Evolutionary conservation across 2,888 invertebrate genomes (phyloP).

Genomic region (Dione juno): DNA sequence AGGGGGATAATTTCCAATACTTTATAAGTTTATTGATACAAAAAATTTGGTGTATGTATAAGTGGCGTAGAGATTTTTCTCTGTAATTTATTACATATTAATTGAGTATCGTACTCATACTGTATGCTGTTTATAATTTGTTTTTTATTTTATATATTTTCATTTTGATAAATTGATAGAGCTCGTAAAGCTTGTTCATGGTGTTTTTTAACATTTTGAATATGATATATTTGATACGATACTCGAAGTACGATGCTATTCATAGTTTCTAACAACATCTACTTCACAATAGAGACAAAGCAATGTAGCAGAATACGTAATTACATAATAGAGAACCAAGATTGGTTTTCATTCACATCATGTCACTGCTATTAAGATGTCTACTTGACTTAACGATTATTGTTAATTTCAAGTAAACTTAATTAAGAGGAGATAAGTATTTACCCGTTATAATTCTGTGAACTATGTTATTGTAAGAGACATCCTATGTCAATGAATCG

Average conservation of each 20-base stretch:
- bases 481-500: no score
- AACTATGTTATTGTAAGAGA: no score
- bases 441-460: background rate
- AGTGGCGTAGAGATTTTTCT: no score
- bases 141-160: no score
- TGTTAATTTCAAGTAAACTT: conserved; percentile 2
- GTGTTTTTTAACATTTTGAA: no score
- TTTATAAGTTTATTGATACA: no score
- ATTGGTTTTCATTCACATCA: conserved; percentile 5
- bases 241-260: background rate
- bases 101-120: no score
- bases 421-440: background rate
- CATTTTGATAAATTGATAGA: no score
- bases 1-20: background rate
- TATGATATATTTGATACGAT: background rate
- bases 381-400: conserved; percentile 11
- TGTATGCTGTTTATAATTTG: no score
- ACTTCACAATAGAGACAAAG: background rate
- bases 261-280: background rate
- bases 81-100: no score
- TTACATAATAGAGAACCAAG: background rate
- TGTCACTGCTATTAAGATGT: background rate
- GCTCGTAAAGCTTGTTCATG: no score
- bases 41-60: no score
- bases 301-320: background rate